Base-by-base conservation (phyloP, 2,797 vertebrate species). In the Salarias fasciatus region DNA sequence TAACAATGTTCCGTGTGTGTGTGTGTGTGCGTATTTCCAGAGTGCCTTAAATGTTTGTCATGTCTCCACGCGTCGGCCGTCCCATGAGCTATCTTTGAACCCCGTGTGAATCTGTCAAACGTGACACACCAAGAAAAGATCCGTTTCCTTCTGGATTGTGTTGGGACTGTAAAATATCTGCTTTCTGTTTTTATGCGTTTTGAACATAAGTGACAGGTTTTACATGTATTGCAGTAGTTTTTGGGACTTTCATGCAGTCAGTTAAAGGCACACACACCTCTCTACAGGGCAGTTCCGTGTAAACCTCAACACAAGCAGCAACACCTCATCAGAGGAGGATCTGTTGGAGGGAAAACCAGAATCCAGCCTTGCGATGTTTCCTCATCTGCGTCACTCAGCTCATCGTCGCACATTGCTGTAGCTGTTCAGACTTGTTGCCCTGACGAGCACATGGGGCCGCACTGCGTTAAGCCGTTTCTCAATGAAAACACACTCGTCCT, bases 401-500 rank as follows among this genome's bases (percentile, higher is more conserved):
- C 37, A 7, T 54, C 49, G 52, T 77, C 57, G 6, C 29, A 48
- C 72, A 72, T 80, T 69, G 75, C 72, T 83, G 79, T 69, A 82
- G 72, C 78, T 89, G 88, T 89, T 82, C 56, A 77, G 83, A 89
- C 90, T 87, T 89, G 89, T 85, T 79, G 52, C 61, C 33, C 74
- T 76, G 73, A 80, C 80, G 62, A 48, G 74, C 49, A 69, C 56
- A 75, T 73, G 65, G 80, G 80, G 83, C 63, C 13, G 76, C 63
- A 73, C 63, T 49, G 37, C 44, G 43, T 84, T 75, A 73, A 63
- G 56, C 44, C 40, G 63, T 84, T 85, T 88, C 70, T 90, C 86
- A 85, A 72, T 85, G 83, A 77, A 66, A 58, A 54, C 62, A 44
- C 47, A 28, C 63, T 60, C 63, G 28, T 49, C 15, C 31, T 79